These are phyloP conservation scores for Struthio camelus DNA, from an alignment of 2,113 vertebrate species.

Conservation along the genomic window DNA sequence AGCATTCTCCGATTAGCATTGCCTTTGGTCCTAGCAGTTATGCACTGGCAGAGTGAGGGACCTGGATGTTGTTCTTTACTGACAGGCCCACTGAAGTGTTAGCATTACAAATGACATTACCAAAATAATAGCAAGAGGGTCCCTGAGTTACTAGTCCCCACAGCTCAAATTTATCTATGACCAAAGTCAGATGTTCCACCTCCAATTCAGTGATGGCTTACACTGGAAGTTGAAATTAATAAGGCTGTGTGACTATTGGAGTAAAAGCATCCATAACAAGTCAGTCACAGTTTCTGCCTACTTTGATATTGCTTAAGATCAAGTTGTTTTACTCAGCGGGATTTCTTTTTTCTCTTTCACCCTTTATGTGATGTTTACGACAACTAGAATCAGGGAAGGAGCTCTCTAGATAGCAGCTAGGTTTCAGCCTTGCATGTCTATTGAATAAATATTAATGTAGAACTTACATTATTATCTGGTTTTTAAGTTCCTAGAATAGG, in stretches of 20 bases:
- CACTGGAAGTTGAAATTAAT: not conserved
- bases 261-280: not conserved
- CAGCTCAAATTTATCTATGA: not conserved
- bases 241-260: not conserved
- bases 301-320: not conserved
- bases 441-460: not conserved
- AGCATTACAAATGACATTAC: not conserved
- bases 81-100: not conserved
- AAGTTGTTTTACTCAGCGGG: fast-evolving
- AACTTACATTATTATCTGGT: not conserved
- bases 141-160: not conserved
- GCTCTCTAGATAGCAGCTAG: not conserved
- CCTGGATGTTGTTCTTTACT: not conserved
- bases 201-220: not conserved
- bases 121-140: not conserved
- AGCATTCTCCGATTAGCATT: not conserved
- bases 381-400: not conserved
- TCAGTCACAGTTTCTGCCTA: not conserved
- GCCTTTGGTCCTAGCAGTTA: not conserved
- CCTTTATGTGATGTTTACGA: not conserved
- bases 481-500: slow-evolving; percentile 76
- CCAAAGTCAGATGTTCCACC: not conserved
- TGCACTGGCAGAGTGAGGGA: not conserved
- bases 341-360: not conserved
- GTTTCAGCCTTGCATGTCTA: not conserved